Evolutionary conservation across 1,140 invertebrate genomes (phyloP).

Genomic region (Drosophila melanica): DNA sequence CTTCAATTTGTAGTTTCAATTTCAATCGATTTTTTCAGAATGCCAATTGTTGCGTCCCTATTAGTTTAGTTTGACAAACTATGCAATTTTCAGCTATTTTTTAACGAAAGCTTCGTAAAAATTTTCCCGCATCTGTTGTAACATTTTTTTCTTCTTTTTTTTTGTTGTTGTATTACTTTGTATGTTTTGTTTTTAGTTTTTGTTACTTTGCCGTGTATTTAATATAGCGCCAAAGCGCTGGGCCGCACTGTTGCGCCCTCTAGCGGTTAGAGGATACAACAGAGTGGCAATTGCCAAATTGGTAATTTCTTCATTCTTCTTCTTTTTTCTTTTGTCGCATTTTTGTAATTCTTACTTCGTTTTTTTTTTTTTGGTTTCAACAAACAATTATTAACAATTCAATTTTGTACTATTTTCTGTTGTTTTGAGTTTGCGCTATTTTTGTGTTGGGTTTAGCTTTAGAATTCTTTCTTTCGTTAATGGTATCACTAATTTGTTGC

Average conservation of each 20-base stretch:
- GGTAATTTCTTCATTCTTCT: conserved; percentile 10
- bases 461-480: conserved; percentile 56
- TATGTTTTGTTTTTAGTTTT: conserved; percentile 1
- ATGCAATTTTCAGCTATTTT: conserved; percentile 71
- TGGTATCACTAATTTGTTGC: conserved; percentile 77
- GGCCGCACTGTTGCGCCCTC: conserved; percentile 5
- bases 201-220: conserved; percentile 21
- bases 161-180: conserved; percentile 16
- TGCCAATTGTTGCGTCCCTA: conserved; percentile 68
- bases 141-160: conserved; percentile 4
- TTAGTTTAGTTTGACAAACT: conserved; percentile 59
- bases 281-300: conserved; percentile 13
- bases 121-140: conserved; percentile 77
- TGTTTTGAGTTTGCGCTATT: conserved; percentile 39
- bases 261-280: neutral
- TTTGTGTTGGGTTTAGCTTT: conserved; percentile 37
- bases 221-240: neutral
- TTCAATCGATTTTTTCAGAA: conserved; percentile 3
- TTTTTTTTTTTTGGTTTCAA: conserved; percentile 42
- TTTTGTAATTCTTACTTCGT: conserved; percentile 28
- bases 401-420: conserved; percentile 74
- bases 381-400: conserved; percentile 75
- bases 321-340: conserved; percentile 11
- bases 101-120: conserved; percentile 54
- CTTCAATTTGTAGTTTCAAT: conserved; percentile 11